Evolutionary conservation across 1,140 invertebrate genomes (phyloP).

Genomic region (Platorchestia sp.): DNA sequence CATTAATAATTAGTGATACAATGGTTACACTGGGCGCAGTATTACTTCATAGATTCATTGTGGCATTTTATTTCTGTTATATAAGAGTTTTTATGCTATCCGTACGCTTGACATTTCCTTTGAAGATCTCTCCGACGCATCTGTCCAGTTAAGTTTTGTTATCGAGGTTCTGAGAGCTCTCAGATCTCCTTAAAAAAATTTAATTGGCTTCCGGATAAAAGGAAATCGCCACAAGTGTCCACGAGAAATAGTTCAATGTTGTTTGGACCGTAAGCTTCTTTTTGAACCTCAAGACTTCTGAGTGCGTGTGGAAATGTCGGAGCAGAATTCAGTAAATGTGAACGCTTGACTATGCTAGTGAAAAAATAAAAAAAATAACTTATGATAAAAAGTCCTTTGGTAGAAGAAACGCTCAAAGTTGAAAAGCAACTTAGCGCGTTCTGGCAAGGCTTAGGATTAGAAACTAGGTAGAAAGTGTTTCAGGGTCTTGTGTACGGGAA

Average conservation of each 20-base stretch:
- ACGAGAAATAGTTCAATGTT: background rate
- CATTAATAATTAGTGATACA: no score
- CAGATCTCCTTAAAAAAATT: slow-evolving; percentile 1
- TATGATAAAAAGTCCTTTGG: no score
- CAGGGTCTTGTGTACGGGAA: background rate
- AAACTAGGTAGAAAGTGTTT: background rate
- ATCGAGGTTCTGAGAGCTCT: background rate
- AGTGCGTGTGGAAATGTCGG: background rate
- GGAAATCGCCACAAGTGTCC: background rate
- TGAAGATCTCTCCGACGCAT: background rate
- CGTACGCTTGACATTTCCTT: background rate
- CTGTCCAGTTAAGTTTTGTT: background rate
- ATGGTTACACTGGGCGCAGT: background rate
- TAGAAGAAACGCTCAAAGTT: background rate
- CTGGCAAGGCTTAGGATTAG: background rate
- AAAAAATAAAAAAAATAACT: background rate
- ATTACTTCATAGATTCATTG: background rate
- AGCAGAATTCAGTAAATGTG: background rate
- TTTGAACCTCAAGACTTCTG: background rate
- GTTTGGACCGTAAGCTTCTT: background rate
- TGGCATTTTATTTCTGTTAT: background rate
- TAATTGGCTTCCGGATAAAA: slow-evolving; percentile 1
- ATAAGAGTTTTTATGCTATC: background rate
- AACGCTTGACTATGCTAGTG: background rate
- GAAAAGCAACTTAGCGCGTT: background rate